Base-by-base conservation (phyloP, 2,888 invertebrate species). In the Amphimallon solstitiale region DNA sequence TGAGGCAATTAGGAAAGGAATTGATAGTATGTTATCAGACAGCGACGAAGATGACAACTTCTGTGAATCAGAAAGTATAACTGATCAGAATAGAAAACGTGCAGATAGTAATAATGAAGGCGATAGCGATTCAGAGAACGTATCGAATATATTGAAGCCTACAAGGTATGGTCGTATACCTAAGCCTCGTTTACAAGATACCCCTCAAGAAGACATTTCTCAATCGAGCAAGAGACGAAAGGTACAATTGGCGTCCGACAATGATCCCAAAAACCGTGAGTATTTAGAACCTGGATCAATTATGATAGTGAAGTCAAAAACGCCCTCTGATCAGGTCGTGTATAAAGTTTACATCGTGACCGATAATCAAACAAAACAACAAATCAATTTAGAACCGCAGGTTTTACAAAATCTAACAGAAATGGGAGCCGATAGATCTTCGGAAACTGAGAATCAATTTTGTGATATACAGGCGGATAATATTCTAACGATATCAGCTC, bases 291-390 rank as follows among this genome's bases (percentile, higher is more conserved):
- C 85, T 1, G 86, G 86, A 37, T 85, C 85, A 61, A 66, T 85
- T 72, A 78, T 88, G 77, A 74, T 89, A 78, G 63, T 88, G 73
- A 72, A 84, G 63, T 59, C 67, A 1, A 66, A 81, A 76, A 73
- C 85, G 73, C 66, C 75, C 0, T 23, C 84, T 74, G 74, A 83
- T 63, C 74, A 86, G 79, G 80, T 84, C 64, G 76, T 82, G n/a
- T 78, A 83, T 43, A 83, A 85, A 74, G 83, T 85, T 62, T 86
- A 82, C 66, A 84, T 86, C 82, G 84, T 85, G 6, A 83, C 83
- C 29, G 79, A 83, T 1, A 73, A 79, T 35, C 74, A 77, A 65
- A 77, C 75, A 38, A 76, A 81, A 49, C 78, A 78, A 2, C 80
- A 82, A 0, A 65, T 83, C 10, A 73, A 80, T 69, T 70, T 83